Conservation (phyloP, 2,113 vertebrate genomes). For the Entomyzon cyanotis region DNA sequence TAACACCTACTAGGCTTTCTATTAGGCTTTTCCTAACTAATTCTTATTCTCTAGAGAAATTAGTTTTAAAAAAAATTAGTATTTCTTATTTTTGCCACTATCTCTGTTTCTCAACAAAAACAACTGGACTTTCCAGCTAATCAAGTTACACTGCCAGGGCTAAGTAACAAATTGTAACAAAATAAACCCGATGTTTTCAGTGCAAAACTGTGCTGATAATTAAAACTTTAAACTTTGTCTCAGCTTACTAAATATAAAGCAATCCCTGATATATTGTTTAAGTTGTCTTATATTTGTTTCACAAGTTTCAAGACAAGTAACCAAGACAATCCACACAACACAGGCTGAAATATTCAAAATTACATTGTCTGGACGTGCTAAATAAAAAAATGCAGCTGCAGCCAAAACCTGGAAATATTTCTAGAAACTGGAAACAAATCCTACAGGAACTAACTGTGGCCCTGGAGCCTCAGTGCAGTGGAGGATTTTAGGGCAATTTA, state of each 20-base stretch:
- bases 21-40: neutral
- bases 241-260: neutral
- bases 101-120: neutral
- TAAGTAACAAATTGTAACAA: neutral
- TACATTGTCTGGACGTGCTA: neutral
- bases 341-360: neutral
- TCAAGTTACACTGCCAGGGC: accelerated
- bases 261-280: neutral
- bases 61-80: neutral
- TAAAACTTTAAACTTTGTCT: neutral
- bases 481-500: neutral
- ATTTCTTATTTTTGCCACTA: neutral
- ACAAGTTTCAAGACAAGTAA: neutral
- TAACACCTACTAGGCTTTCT: neutral
- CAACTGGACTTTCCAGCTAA: neutral
- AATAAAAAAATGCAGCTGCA: neutral
- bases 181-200: neutral
- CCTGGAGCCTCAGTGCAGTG: neutral
- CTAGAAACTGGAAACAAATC: neutral
- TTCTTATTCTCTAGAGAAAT: neutral
- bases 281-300: neutral
- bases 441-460: neutral
- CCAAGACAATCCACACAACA: neutral
- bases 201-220: neutral
- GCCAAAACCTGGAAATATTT: neutral